Evolutionary conservation across 2,888 invertebrate genomes (phyloP).

Genomic region (Ichneumoninae sp.): DNA sequence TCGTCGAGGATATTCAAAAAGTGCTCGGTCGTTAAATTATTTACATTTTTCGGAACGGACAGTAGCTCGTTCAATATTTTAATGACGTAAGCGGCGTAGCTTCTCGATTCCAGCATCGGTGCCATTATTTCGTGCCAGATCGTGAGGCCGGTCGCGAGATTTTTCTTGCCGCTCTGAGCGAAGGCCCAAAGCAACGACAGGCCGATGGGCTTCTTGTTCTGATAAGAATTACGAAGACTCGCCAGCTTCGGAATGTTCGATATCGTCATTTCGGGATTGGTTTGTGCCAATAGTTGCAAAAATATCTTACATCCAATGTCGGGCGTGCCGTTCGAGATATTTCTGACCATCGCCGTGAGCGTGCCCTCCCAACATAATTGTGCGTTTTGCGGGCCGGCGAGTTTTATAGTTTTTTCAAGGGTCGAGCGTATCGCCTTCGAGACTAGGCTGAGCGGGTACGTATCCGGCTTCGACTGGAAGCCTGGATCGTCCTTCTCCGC

Average conservation of each 20-base stretch:
- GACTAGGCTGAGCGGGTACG: conserved; percentile 87
- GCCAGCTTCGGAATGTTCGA: conserved; percentile 88
- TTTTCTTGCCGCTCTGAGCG: conserved; percentile 89
- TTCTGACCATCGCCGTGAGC: conserved; percentile 89
- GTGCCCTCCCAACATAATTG: conserved; percentile 90
- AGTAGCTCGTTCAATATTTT: conserved; percentile 87
- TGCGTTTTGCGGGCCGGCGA: conserved; percentile 87
- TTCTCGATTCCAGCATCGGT: conserved; percentile 90
- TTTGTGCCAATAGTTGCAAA: conserved; percentile 89
- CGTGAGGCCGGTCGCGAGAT: conserved; percentile 89
- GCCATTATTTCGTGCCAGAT: conserved; percentile 92
- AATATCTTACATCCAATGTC: conserved; percentile 90
- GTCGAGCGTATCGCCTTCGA: conserved; percentile 84
- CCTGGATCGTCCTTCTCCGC: conserved; percentile 88
- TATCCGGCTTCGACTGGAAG: conserved; percentile 86
- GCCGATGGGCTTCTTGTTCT: conserved; percentile 90
- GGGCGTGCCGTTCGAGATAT: conserved; percentile 89
- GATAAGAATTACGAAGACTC: conserved; percentile 90
- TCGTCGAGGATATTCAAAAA: conserved; percentile 88
- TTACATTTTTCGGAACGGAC: conserved; percentile 82
- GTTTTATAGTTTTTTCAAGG: conserved; percentile 86
- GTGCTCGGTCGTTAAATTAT: conserved; percentile 86
- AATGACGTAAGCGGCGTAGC: conserved; percentile 88
- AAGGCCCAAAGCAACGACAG: conserved; percentile 91
- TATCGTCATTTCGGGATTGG: conserved; percentile 88